Percentiles rank a stretch among this genome's conserved stretches.
Conservation (phyloP, 2,113 vertebrate genomes). For the Megalops atlanticus region DNA sequence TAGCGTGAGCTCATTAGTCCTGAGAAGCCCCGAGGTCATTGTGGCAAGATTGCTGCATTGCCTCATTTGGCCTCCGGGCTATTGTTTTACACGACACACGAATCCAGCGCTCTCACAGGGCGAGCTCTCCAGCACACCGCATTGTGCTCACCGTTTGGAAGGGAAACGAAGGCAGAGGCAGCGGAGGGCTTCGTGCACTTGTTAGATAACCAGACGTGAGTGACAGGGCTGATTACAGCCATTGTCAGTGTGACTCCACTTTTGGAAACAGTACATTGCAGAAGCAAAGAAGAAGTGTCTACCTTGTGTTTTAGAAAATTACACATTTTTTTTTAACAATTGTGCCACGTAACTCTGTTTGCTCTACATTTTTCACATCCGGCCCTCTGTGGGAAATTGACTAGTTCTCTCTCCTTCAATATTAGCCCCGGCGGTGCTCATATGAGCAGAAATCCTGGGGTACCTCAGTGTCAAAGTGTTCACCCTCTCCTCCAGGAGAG, state of each 20-base stretch:
- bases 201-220: not conserved
- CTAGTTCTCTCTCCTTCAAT: not conserved
- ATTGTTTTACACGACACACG: not conserved
- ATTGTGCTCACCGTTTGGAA: not conserved
- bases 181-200: not conserved
- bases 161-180: not conserved
- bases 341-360: not conserved
- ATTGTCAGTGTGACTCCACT: not conserved
- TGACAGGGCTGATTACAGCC: not conserved
- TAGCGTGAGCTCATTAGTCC: not conserved
- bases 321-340: not conserved
- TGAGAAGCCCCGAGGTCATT: not conserved
- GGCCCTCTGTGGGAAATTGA: not conserved
- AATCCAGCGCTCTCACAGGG: not conserved
- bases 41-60: not conserved
- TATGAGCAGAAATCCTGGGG: not conserved
- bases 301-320: not conserved
- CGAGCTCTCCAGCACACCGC: not conserved
- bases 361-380: not conserved
- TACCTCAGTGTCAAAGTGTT: not conserved
- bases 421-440: constrained; percentile 1
- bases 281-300: not conserved
- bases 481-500: constrained; percentile 38
- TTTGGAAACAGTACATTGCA: not conserved
- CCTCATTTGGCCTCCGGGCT: not conserved